A percentile compares a stretch with the other conserved stretches of the same genome.
phyloP scores from a whole-genome alignment of 1,140 invertebrate genomes.

The Uloborus diversus region DNA sequence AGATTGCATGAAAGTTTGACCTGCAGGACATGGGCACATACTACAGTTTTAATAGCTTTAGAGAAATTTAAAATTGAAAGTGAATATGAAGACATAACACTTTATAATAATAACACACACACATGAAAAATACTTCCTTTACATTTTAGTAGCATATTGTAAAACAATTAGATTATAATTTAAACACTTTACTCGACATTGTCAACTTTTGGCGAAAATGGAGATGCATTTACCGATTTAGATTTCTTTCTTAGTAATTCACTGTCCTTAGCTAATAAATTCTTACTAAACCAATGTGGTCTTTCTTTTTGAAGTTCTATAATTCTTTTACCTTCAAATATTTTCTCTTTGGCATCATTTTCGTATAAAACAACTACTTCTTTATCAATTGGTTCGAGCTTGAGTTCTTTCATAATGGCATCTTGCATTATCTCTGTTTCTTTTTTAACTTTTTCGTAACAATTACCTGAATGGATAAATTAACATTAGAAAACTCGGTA shows the following conservation, averaged over 20 bases:
- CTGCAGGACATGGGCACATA: too few relatives aligned
- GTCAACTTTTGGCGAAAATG: constrained; percentile 15
- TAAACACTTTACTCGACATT: neutral
- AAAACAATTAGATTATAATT: too few relatives aligned
- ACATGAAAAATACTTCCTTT: too few relatives aligned
- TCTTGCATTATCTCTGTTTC: constrained; percentile 83
- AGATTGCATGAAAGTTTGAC: too few relatives aligned
- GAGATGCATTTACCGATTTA: constrained; percentile 16
- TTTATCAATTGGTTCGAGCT: constrained; percentile 75
- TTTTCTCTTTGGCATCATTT: constrained; percentile 72
- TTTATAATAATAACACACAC: too few relatives aligned
- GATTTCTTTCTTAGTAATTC: constrained; percentile 28
- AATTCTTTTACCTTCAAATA: constrained; percentile 69
- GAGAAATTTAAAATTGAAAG: too few relatives aligned
- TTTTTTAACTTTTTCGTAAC: constrained; percentile 79
- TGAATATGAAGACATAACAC: too few relatives aligned
- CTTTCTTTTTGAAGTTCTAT: constrained; percentile 78
- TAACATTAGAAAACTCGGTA: neutral
- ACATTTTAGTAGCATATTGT: too few relatives aligned
- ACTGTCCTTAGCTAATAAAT: constrained; percentile 72
- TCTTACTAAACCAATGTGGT: constrained; percentile 82
- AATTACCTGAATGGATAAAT: constrained; percentile 67
- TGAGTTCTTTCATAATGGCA: constrained; percentile 76
- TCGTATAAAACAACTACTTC: constrained; percentile 86
- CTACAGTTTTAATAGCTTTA: too few relatives aligned